These are phyloP conservation scores for Carduelis carduelis DNA, from an alignment of 2,797 vertebrate species.

Conservation along the genomic window DNA sequence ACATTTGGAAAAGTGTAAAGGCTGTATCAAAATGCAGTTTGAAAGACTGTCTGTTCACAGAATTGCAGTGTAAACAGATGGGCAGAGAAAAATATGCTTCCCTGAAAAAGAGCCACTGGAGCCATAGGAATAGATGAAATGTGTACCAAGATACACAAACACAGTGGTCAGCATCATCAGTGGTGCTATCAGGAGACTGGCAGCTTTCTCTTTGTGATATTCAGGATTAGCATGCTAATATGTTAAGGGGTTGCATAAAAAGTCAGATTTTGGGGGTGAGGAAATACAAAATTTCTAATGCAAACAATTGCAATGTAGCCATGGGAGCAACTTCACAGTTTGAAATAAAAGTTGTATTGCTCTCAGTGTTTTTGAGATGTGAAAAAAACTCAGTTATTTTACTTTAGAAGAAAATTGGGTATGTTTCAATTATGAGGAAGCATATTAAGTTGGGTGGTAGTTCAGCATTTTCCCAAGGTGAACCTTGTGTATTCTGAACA, in stretches of 20 bases:
- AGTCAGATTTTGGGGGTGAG: neutral
- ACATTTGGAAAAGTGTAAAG: neutral
- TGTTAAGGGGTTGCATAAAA: neutral
- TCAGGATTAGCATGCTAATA: neutral
- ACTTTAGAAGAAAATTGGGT: rapidly evolving
- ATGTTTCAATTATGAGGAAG: neutral
- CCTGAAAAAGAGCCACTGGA: neutral
- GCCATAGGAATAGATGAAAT: neutral
- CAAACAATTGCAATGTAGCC: neutral
- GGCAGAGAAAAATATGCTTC: neutral
- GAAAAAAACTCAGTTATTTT: neutral
- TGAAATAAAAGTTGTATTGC: neutral
- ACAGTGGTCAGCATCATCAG: neutral
- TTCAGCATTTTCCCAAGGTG: neutral
- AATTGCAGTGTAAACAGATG: neutral
- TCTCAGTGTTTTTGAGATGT: neutral
- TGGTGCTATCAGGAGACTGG: rapidly evolving
- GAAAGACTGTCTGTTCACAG: neutral
- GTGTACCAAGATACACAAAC: neutral
- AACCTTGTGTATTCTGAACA: neutral
- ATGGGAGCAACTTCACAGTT: neutral
- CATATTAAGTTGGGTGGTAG: neutral
- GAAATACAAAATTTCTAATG: neutral
- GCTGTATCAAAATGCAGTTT: neutral
- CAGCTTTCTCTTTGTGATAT: neutral